These are phyloP conservation scores for Polypedilum pembai DNA, from an alignment of 1,140 invertebrate species.

Conservation along the genomic window DNA sequence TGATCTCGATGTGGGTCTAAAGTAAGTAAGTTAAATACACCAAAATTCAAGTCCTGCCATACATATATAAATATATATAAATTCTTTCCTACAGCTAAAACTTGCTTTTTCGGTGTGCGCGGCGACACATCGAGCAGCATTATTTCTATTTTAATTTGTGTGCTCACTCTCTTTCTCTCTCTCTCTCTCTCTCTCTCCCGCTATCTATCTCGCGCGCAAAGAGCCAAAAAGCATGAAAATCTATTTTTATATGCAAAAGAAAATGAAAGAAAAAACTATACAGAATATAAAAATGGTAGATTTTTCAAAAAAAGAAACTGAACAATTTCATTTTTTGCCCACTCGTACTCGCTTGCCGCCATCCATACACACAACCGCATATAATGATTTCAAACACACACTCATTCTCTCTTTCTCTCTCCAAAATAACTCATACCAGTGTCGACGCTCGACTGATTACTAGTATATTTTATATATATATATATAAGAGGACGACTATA, in stretches of 20 bases:
- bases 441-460: background rate
- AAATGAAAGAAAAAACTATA: slow-evolving; percentile 8
- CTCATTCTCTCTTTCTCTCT: background rate
- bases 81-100: background rate
- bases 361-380: slow-evolving; percentile 15
- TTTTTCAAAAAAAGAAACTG: slow-evolving; percentile 16
- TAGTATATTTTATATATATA: too few species aligned
- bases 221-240: slow-evolving; percentile 23
- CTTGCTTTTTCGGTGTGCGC: background rate
- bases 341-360: slow-evolving; percentile 15
- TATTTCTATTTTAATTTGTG: slow-evolving; percentile 26
- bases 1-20: slow-evolving; percentile 11
- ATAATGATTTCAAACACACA: background rate
- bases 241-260: slow-evolving; percentile 24
- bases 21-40: background rate
- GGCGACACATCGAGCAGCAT: slow-evolving; percentile 13
- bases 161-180: background rate
- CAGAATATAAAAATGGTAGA: slow-evolving; percentile 16
- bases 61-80: background rate
- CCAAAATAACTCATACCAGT: slow-evolving; percentile 16
- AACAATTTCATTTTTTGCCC: slow-evolving; percentile 22
- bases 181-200: background rate
- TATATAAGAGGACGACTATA: background rate
- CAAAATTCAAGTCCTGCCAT: too few species aligned
- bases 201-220: background rate